Evolutionary conservation across 2,797 vertebrate species (phyloP), one percentile per base, ranked within the genome.

Genomic region (Trichosurus vulpecula): DNA sequence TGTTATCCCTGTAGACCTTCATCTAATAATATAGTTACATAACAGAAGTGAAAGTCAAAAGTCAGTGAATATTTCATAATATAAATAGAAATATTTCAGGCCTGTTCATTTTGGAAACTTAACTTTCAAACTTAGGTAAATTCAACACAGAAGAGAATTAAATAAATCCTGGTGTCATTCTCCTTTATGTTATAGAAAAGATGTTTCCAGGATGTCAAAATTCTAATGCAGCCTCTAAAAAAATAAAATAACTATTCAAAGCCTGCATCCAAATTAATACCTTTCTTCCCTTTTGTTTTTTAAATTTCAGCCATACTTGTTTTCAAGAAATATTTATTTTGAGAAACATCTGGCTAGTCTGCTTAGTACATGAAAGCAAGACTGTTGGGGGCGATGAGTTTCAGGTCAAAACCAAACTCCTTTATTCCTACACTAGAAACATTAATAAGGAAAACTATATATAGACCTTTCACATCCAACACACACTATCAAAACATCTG

Each of bases 271-370:
- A 93, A 93, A 47, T 54, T 3, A 89, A 19, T 3, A 93, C 29
- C 10, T n/a, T 27, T 1, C 0, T 55, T 35, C 41, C 51, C 27
- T 93, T 55, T n/a, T n/a, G 52, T 94, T 91, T 94, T 55, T 96
- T 35, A 66, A 94, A 96, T 95, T 96, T 90, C 55, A 96, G 30
- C 53, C 95, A 96, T 81, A 57, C 22, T 94, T 98, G 92, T 95
- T 96, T 97, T 95, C 66, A 94, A 61, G 87, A 96, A 96, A 87
- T 87, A 87, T 89, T 96, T 94, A 92, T 96, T 97, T 96, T 96
- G 96, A 95, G 93, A 95, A 97, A 97, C 96, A 97, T 97, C 96
- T 96, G 96, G 95, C 95, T 95, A 97, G 93, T 52, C 30, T 56
- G 61, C 41, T 41, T 74, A 87, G 3, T 51, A 87, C 2, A 11